Conservation (phyloP, 2,113 vertebrate genomes). For the Anguilla japonica region DNA sequence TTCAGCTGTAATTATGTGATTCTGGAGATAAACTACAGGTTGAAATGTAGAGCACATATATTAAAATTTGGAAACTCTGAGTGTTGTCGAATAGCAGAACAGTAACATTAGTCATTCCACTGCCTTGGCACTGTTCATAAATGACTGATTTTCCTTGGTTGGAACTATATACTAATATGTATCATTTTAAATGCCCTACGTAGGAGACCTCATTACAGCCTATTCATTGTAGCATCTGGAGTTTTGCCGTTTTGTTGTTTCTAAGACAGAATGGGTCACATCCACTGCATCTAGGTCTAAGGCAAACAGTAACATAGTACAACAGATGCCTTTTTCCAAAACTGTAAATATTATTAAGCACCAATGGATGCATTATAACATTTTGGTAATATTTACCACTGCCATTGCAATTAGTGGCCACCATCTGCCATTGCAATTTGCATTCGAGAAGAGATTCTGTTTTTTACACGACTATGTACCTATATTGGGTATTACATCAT, state of each 20-base stretch:
- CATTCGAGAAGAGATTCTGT: background rate
- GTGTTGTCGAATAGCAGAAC: background rate
- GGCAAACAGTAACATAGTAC: background rate
- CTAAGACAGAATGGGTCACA: background rate
- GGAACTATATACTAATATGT: too few relatives aligned
- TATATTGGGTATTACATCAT: background rate
- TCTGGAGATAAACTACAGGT: background rate
- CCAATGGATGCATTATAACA: background rate
- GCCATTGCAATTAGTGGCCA: background rate
- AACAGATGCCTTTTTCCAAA: background rate
- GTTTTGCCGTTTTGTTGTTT: background rate
- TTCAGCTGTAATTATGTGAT: background rate
- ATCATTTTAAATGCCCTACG: too few relatives aligned
- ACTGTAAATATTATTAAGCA: background rate
- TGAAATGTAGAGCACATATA: background rate
- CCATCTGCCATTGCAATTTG: background rate
- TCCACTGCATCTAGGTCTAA: background rate
- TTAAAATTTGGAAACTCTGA: background rate
- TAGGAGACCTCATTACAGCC: background rate
- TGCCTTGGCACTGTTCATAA: background rate
- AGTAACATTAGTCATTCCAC: background rate
- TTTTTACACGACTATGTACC: background rate
- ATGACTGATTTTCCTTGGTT: too few relatives aligned
- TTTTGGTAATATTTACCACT: background rate
- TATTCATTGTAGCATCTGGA: background rate